These are phyloP conservation scores for Zygothrica quintamaculata DNA, from an alignment of 2,888 invertebrate genomes.

Conservation along the genomic window DNA sequence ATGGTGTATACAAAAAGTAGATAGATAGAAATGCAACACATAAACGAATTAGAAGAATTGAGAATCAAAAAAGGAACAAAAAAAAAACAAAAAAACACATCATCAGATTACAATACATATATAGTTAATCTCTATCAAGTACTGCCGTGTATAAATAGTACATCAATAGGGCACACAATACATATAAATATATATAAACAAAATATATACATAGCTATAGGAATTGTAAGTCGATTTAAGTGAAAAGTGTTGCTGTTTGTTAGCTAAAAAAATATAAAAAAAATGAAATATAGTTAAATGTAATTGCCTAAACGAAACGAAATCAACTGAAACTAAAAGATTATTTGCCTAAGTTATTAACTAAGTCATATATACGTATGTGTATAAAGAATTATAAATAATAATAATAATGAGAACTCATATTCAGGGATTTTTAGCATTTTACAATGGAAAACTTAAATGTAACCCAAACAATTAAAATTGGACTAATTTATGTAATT, in stretches of 20 bases:
- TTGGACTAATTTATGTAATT: constrained; percentile 20
- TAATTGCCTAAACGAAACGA: constrained; percentile 35
- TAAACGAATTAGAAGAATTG: constrained; percentile 23
- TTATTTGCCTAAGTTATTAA: constrained; percentile 49
- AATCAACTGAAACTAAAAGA: constrained; percentile 27
- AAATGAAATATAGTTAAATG: constrained; percentile 50
- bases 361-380: constrained; percentile 55
- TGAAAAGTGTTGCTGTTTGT: constrained; percentile 63
- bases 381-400: constrained; percentile 41
- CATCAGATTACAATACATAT: constrained; percentile 47
- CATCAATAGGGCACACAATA: constrained; percentile 52
- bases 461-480: constrained; percentile 40
- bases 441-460: constrained; percentile 72
- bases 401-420: constrained; percentile 74
- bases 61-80: constrained; percentile 21
- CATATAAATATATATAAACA: constrained; percentile 19
- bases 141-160: constrained; percentile 68
- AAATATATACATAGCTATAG: constrained; percentile 28
- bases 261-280: constrained; percentile 39
- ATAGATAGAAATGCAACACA: constrained; percentile 34
- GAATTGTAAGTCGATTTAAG: constrained; percentile 54
- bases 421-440: constrained; percentile 85
- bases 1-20: constrained; percentile 61
- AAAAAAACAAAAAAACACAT: constrained; percentile 45
- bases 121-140: constrained; percentile 64